Evolutionary conservation across 2,797 vertebrate genomes (phyloP).

Genomic region (Galago senegalensis): DNA sequence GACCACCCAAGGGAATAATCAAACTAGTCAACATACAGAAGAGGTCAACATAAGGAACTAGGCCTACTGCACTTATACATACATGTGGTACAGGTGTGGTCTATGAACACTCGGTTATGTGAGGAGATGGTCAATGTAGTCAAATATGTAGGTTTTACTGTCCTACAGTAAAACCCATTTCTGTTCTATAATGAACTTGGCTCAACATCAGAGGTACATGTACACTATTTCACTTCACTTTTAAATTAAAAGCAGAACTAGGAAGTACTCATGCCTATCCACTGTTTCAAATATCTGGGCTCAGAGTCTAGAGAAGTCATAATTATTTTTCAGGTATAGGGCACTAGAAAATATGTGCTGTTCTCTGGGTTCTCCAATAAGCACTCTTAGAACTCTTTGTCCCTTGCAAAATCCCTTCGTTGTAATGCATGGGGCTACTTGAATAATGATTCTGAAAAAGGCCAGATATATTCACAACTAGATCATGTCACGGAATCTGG

Average conservation of each 20-base stretch:
- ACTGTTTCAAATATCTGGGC: neutral
- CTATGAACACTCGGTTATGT: too few relatives aligned
- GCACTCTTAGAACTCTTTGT: neutral
- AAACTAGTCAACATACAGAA: too few relatives aligned
- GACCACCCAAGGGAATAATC: too few relatives aligned
- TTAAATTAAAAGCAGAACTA: neutral
- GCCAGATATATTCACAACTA: neutral
- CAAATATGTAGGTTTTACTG: too few relatives aligned
- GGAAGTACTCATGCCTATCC: neutral
- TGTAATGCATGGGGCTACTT: neutral
- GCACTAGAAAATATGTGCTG: neutral
- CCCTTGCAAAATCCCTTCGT: neutral
- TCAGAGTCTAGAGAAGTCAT: neutral
- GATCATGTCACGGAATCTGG: neutral
- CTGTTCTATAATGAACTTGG: conserved; percentile 59
- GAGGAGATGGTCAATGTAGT: too few relatives aligned
- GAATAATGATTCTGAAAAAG: neutral
- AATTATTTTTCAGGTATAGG: neutral
- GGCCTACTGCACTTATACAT: too few relatives aligned
- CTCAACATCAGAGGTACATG: neutral
- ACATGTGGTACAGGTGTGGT: too few relatives aligned
- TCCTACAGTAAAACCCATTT: neutral
- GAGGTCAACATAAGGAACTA: too few relatives aligned
- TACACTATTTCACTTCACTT: neutral
- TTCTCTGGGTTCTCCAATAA: neutral